These are phyloP conservation scores for Tiliacea aurago DNA, from an alignment of 2,888 invertebrate species.

Conservation along the genomic window DNA sequence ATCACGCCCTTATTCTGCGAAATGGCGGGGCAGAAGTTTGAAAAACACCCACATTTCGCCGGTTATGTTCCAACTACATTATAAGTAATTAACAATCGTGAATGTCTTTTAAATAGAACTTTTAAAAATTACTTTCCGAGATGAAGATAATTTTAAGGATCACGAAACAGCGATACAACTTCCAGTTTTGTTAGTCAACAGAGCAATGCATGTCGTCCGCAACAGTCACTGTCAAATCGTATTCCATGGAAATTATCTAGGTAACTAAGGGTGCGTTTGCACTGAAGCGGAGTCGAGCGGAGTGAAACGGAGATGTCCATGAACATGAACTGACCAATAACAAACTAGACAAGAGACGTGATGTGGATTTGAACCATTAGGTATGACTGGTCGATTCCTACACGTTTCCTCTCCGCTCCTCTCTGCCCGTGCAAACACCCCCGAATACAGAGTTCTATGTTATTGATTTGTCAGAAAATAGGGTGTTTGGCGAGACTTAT, in stretches of 20 bases:
- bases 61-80: conserved; percentile 8
- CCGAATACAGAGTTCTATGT: neutral
- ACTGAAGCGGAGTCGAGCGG: neutral
- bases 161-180: neutral
- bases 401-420: neutral
- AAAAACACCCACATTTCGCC: conserved; percentile 9
- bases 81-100: conserved; percentile 14
- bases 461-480: conserved; percentile 12
- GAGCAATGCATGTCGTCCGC: neutral
- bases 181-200: neutral
- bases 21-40: neutral
- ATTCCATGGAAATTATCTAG: neutral
- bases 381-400: conserved; percentile 1
- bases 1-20: neutral
- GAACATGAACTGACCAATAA: neutral
- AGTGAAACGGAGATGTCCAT: neutral
- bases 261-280: conserved; percentile 1
- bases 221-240: neutral
- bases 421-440: neutral
- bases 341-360: neutral
- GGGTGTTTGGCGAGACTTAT: conserved; percentile 1
- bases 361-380: neutral
- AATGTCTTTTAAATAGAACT: neutral
- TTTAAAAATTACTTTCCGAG: neutral
- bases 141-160: neutral